phyloP scores from a whole-genome alignment of 2,888 invertebrate genomes.

The Plebejus melissa region DNA sequence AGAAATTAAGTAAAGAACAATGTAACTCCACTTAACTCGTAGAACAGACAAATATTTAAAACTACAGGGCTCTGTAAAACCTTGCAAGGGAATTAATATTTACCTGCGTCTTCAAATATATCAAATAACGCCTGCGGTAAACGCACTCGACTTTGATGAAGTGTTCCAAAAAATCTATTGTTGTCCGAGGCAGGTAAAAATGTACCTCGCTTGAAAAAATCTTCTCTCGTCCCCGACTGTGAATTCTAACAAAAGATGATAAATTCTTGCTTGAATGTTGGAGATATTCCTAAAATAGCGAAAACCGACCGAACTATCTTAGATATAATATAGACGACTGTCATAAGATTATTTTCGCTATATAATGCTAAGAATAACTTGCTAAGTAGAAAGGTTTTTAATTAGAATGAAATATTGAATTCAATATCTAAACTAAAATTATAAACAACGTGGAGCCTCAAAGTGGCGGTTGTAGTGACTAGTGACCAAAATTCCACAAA shows the following conservation, averaged over 20 bases:
- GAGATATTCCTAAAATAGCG: conserved; percentile 7
- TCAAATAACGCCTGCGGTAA: conserved; percentile 31
- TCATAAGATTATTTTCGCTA: not conserved
- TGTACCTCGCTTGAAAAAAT: conserved; percentile 43
- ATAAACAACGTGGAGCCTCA: not conserved
- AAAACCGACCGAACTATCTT: not conserved
- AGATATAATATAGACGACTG: not conserved
- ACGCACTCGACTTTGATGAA: conserved; percentile 34
- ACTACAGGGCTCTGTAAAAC: not conserved
- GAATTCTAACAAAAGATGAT: conserved; percentile 20
- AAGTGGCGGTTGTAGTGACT: conserved; percentile 7
- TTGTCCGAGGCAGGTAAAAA: conserved; percentile 62
- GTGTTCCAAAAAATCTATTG: conserved; percentile 51
- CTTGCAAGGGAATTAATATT: conserved; percentile 5
- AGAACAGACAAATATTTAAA: conserved; percentile 5
- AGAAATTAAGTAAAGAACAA: not conserved
- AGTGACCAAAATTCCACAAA: conserved; percentile 4
- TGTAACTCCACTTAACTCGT: not conserved
- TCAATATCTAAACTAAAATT: conserved; percentile 2
- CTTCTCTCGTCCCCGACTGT: not conserved
- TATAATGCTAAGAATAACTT: not conserved
- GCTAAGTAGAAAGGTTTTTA: not conserved
- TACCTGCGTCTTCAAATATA: conserved; percentile 36
- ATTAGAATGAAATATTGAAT: not conserved
- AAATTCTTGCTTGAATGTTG: not conserved